A percentile compares a stretch with the other conserved stretches of the same genome.
Conservation (phyloP, 2,797 vertebrate species). For the Lerista edwardsae region DNA sequence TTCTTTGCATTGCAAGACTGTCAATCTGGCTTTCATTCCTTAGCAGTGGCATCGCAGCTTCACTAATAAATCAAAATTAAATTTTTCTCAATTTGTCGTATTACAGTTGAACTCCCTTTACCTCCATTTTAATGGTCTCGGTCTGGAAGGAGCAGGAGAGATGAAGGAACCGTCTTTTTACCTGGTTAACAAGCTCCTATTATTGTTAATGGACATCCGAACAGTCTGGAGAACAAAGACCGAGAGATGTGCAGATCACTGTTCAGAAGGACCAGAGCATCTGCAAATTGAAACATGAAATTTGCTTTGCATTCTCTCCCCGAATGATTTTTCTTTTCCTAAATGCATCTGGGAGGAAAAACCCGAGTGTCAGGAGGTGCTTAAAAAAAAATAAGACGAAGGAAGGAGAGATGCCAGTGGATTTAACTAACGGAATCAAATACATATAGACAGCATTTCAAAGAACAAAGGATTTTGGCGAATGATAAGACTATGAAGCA, state of each 20-base stretch:
- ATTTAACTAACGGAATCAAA: slow-evolving; percentile 29
- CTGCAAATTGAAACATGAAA: slow-evolving; percentile 53
- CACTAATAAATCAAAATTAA: slow-evolving; percentile 73
- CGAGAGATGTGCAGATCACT: slow-evolving; percentile 39
- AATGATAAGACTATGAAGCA: slow-evolving; percentile 47
- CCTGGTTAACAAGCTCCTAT: slow-evolving; percentile 71
- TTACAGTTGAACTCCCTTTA: slow-evolving; percentile 61
- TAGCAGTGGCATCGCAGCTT: slow-evolving; percentile 45
- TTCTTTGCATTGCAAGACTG: slow-evolving; percentile 57
- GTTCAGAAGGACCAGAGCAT: slow-evolving; percentile 40
- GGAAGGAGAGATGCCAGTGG: slow-evolving; percentile 35
- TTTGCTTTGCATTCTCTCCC: slow-evolving; percentile 53
- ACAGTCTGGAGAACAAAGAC: slow-evolving; percentile 70
- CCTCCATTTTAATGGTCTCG: slow-evolving; percentile 69
- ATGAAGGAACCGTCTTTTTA: slow-evolving; percentile 61
- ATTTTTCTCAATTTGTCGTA: slow-evolving; percentile 63
- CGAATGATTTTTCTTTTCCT: slow-evolving; percentile 59
- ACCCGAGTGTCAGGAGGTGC: slow-evolving; percentile 46
- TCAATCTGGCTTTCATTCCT: slow-evolving; percentile 49
- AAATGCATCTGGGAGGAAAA: slow-evolving; percentile 24
- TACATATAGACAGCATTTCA: slow-evolving; percentile 35
- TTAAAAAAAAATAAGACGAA: neutral
- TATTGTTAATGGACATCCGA: slow-evolving; percentile 68
- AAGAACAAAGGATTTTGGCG: slow-evolving; percentile 26
- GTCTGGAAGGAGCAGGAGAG: slow-evolving; percentile 58